Percentiles rank a stretch among this genome's conserved stretches.
Evolutionary conservation across 37 sponge, comb jelly and placozoan species (phyloP).

Genomic region (Haliclona indistincta): DNA sequence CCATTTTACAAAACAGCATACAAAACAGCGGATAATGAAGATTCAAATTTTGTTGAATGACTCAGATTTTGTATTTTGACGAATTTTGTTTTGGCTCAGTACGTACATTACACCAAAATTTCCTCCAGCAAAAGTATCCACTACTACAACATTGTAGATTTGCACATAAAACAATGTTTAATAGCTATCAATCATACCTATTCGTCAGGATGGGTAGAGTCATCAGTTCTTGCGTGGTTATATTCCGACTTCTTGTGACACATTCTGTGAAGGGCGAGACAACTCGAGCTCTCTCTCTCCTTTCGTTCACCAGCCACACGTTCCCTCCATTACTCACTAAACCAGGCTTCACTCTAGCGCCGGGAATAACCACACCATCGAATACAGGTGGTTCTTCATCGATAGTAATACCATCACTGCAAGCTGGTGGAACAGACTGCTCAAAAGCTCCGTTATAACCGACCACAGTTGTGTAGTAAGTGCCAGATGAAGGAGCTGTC

Average conservation of each 20-base stretch:
- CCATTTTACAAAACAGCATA: too few relatives aligned
- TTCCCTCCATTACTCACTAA: conserved; percentile 7
- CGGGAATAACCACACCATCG: conserved; percentile 32
- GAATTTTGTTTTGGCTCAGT: too few relatives aligned
- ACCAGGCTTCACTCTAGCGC: conserved; percentile 24
- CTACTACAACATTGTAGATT: too few relatives aligned
- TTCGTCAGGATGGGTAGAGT: conserved; percentile 2
- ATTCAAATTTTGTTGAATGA: too few relatives aligned
- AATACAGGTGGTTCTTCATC: conserved; percentile 57
- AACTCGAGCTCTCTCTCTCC: conserved; percentile 24
- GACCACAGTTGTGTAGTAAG: conserved; percentile 66
- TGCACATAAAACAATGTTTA: too few relatives aligned
- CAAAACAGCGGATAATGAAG: too few relatives aligned
- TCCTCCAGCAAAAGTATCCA: not conserved
- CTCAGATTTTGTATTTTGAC: too few relatives aligned
- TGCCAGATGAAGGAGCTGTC: conserved; percentile 52
- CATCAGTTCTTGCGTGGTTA: not conserved
- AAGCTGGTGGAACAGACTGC: conserved; percentile 58
- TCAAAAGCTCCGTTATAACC: conserved; percentile 63
- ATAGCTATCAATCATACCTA: conserved; percentile 22
- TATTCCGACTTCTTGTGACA: not conserved
- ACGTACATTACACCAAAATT: not conserved
- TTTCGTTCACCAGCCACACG: conserved; percentile 44
- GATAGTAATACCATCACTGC: conserved; percentile 79
- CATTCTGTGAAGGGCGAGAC: not conserved